Base-by-base conservation (phyloP, 2,797 vertebrate species). In the Xenentodon cancila region DNA sequence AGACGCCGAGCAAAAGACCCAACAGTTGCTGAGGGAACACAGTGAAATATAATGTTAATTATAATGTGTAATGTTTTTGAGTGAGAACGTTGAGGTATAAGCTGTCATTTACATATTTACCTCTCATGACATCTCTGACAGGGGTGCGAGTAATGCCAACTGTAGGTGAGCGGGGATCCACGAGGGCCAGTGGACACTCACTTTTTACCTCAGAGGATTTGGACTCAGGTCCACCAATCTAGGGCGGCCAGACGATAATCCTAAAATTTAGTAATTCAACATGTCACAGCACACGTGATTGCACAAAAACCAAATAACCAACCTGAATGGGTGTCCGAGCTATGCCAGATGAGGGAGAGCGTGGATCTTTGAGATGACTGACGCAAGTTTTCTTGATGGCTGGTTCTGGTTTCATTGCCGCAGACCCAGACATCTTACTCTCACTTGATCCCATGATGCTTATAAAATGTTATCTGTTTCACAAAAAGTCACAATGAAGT, bases 261-360 rank as follows among this genome's bases (percentile, higher is more conserved):
- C 3, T 0, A 2, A 9, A 0, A 4, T 13, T 12, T 13, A 13
- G 3, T 20, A 5, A 20, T 47, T 47, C 18, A 6, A 13, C 44
- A 12, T 13, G 4, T 13, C 19, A 20, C 18, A 21, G 19, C 17
- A 67, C 1, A 1, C 53, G 3, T 25, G 7, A 12, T 21, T 42
- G 4, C 1, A 44, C 50, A 27, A 40, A 16, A 45, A 37, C 1
- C 18, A 45, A 15, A 3, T 42, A 32, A 48, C 15, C 43, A 70
- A 94, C 94, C 89, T 95, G 94, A 68, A 95, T 93, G 43, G 94
- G 94, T 22, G 93, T 94, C 6, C 94, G 92, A 27, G 89, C 64
- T 4, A 95, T 71, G 2, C 9, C 83, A 0, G 54, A 32, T 20
- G 92, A 90, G 2, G 94, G 94, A 61, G 94, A 95, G 8, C 94